Base-by-base conservation (phyloP, 2,888 invertebrate species). In the Brachynemurus nebulosus region DNA sequence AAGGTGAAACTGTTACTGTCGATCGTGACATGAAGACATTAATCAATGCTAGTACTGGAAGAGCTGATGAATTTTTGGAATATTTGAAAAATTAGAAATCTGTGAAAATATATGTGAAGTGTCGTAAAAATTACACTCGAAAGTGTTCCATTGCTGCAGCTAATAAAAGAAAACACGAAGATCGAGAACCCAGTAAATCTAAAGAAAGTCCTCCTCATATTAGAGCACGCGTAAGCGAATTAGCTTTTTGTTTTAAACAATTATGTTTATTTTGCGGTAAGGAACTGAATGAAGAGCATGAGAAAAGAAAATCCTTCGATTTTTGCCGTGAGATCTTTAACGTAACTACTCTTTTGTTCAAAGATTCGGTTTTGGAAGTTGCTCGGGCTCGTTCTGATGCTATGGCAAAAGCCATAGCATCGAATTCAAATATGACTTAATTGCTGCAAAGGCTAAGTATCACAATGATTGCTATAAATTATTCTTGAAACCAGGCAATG, bases 181-280 rank as follows among this genome's bases (percentile, higher is more conserved):
- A 53, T 49, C 47, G 56, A 54, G 48, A 54, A 52, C 55, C 53
- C 45, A 53, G 50, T 52, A 56, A 54, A 50, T 55, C 55, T 18
- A 51, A 45, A 50, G 47, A 18, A 50, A 54, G 52, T 54, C 53
- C 54, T 50, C 50, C 52, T 52, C 54, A 50, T 52, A 53, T 51
- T 48, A 56, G 54, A 54, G 37, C 48, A 46, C 54, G 55, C 40
- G 18, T 48, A 11, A 57, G 53, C 54, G 55, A 55, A 49, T 56
- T 54, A 6, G 7, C 35, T 12, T 35, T 35, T 35, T 35, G 35
- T 35, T 35, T 35, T 6, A 35, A 35, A 35, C 3, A 35, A 27
- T n/a, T 12, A 44, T 55, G 54, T 44, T 51, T 54, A 54, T 60
- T 61, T 60, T 60, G 61, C 55, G 57, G 58, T 50, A 40, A 61